Conservation (phyloP, 1,140 invertebrate genomes). For the Vanessa tameamea region DNA sequence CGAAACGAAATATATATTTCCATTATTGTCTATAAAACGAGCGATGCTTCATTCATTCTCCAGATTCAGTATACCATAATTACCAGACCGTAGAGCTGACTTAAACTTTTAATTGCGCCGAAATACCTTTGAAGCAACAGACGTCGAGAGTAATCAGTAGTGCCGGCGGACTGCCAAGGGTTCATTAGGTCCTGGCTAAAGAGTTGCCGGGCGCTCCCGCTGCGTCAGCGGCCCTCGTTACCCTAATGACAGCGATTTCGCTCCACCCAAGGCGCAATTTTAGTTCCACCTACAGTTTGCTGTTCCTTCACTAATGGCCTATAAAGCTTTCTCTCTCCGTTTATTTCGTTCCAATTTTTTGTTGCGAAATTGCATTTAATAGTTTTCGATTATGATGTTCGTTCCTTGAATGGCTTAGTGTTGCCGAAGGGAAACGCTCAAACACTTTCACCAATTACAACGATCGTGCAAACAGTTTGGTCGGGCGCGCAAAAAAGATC, state of each 20-base stretch:
- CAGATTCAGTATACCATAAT: slow-evolving; percentile 4
- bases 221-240: slow-evolving; percentile 71
- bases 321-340: slow-evolving; percentile 41
- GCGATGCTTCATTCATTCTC: neutral
- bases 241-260: slow-evolving; percentile 76
- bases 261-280: slow-evolving; percentile 64
- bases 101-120: slow-evolving; percentile 34
- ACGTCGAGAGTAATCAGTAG: slow-evolving; percentile 39
- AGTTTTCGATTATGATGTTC: slow-evolving; percentile 26
- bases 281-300: slow-evolving; percentile 53
- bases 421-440: neutral
- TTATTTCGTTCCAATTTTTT: slow-evolving; percentile 50
- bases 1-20: too few relatives aligned
- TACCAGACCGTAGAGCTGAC: slow-evolving; percentile 6
- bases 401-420: slow-evolving; percentile 9
- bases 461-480: slow-evolving; percentile 19
- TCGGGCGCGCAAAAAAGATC: slow-evolving; percentile 16
- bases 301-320: slow-evolving; percentile 43
- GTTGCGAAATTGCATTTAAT: slow-evolving; percentile 35
- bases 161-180: slow-evolving; percentile 53
- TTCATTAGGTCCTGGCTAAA: slow-evolving; percentile 69
- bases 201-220: slow-evolving; percentile 55
- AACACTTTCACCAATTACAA: slow-evolving; percentile 23
- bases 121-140: slow-evolving; percentile 34
- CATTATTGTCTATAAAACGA: neutral